Conservation (phyloP, 2,888 invertebrate genomes). For the Agrochola lychnidis region DNA sequence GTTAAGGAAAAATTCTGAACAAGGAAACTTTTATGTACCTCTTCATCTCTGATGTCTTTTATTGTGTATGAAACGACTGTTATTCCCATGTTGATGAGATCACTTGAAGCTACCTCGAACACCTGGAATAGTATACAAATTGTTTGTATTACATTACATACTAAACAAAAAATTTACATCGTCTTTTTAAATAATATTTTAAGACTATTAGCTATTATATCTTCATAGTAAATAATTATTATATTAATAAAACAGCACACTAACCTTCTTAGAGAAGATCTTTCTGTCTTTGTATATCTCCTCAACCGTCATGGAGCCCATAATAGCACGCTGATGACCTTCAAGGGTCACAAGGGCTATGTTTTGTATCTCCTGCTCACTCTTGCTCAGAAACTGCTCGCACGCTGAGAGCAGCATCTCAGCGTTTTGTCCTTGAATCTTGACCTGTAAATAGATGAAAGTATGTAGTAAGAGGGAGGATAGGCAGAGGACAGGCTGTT, state of each 20-base stretch:
- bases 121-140: conserved; percentile 87
- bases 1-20: conserved; percentile 5
- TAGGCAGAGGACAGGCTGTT: neutral
- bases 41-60: conserved; percentile 98
- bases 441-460: conserved; percentile 91
- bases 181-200: neutral
- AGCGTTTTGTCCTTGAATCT: conserved; percentile 97
- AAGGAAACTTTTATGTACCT: conserved; percentile 91
- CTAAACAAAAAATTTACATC: neutral
- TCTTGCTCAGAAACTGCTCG: conserved; percentile 97
- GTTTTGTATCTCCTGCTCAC: conserved; percentile 96
- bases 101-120: conserved; percentile 98
- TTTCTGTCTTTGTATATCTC: conserved; percentile 99
- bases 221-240: neutral
- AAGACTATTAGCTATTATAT: neutral
- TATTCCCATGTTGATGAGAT: conserved; percentile 98
- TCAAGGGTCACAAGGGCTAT: conserved; percentile 97
- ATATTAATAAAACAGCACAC: conserved; percentile 1
- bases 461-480: conserved; percentile 2
- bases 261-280: conserved; percentile 96
- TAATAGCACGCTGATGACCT: conserved; percentile 98
- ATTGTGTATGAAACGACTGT: conserved; percentile 98
- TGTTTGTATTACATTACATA: neutral
- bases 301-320: conserved; percentile 99
- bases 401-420: conserved; percentile 97